phyloP scores from a whole-genome alignment of 2,888 invertebrate species.

The Euplexia lucipara region DNA sequence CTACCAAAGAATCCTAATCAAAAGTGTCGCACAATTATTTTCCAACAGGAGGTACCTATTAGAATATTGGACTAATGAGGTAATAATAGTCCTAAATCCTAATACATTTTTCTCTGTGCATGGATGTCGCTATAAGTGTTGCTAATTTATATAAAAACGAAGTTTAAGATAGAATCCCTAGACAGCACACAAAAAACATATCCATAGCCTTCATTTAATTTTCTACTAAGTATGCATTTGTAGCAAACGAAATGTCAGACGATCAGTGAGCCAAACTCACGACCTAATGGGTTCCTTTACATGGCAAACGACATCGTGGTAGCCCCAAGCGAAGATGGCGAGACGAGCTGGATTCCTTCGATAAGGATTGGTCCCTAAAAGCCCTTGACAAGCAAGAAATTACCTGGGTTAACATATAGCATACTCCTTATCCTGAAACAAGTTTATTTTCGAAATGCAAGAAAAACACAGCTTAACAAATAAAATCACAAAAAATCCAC shows the following conservation, averaged over 20 bases:
- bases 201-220: too few relatives aligned
- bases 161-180: background rate
- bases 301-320: too few relatives aligned
- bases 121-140: background rate
- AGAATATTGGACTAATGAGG: constrained; percentile 39
- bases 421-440: background rate
- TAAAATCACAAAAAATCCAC: background rate
- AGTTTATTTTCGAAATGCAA: background rate
- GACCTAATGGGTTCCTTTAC: too few relatives aligned
- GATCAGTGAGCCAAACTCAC: too few relatives aligned
- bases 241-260: too few relatives aligned
- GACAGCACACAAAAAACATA: background rate
- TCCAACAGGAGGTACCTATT: too few relatives aligned
- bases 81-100: constrained; percentile 7
- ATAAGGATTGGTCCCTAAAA: too few relatives aligned
- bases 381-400: background rate
- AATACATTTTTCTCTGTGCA: constrained; percentile 33
- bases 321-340: too few relatives aligned
- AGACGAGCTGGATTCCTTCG: too few relatives aligned
- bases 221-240: too few relatives aligned
- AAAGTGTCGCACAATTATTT: constrained; percentile 32
- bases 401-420: background rate
- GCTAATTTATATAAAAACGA: background rate
- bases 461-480: background rate
- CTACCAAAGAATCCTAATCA: constrained; percentile 32